Conservation (phyloP, 2,888 invertebrate species). For the Hyposoter dolosus region DNA sequence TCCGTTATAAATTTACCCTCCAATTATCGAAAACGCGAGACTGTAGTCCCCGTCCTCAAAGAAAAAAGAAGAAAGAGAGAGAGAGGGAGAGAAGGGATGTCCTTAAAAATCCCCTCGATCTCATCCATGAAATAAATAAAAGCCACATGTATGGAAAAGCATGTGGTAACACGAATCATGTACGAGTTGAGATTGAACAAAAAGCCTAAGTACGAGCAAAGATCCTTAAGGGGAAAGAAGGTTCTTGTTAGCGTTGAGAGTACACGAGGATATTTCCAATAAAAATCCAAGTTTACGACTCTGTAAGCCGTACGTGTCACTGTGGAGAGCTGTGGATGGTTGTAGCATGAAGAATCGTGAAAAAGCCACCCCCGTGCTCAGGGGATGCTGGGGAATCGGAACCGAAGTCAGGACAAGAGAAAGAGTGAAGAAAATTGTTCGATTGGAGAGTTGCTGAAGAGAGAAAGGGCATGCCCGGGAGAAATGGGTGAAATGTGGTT, state of each 20-base stretch:
- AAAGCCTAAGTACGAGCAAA: background rate
- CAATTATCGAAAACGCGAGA: conserved; percentile 42
- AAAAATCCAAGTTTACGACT: conserved; percentile 63
- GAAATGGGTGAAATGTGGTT: conserved; percentile 66
- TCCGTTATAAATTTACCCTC: conserved; percentile 58
- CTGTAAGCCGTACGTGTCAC: background rate
- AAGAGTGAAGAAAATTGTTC: conserved; percentile 19
- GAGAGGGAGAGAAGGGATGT: conserved; percentile 16
- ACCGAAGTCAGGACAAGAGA: conserved; percentile 26
- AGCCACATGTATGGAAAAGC: conserved; percentile 14
- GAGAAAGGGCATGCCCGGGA: background rate
- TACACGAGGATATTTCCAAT: conserved; percentile 40
- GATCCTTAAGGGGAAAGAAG: conserved; percentile 49
- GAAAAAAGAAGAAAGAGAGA: background rate
- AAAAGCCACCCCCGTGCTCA: conserved; percentile 54
- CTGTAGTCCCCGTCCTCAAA: conserved; percentile 31
- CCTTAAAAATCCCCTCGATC: conserved; percentile 41
- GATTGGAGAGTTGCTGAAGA: background rate
- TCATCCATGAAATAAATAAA: conserved; percentile 45
- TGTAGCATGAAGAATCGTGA: conserved; percentile 17
- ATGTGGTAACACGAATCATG: background rate
- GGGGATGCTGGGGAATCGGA: conserved; percentile 1
- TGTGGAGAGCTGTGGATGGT: background rate
- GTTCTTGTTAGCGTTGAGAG: conserved; percentile 55
- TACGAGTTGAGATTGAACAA: conserved; percentile 8